Percentiles rank a stretch among this genome's conserved stretches.
Evolutionary conservation across 2,797 vertebrate species (phyloP).

Genomic region (Malurus leucopterus): DNA sequence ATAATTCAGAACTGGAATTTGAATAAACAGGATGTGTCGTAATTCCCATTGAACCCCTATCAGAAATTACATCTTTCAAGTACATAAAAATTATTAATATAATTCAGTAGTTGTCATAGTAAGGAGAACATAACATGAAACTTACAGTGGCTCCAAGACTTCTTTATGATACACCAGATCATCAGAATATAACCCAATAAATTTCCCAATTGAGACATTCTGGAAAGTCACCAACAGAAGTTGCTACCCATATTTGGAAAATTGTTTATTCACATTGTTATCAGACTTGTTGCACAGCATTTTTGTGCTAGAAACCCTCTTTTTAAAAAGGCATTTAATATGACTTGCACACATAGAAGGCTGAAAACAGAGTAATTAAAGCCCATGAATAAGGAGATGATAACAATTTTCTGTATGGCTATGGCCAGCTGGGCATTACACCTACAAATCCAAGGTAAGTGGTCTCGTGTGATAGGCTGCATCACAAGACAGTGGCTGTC

Average conservation of each 20-base stretch:
- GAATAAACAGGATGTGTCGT: neutral
- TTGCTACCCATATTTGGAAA: neutral
- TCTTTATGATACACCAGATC: neutral
- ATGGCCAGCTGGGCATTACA: neutral
- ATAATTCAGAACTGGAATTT: neutral
- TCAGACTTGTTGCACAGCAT: neutral
- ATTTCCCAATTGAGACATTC: neutral
- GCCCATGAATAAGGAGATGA: too few species aligned
- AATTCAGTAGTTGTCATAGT: neutral
- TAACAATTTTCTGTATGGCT: neutral
- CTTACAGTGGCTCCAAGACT: neutral
- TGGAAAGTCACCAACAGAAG: neutral
- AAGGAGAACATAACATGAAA: neutral
- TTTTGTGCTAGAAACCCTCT: neutral
- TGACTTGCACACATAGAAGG: neutral
- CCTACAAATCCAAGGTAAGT: neutral
- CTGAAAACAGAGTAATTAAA: neutral
- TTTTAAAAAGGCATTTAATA: neutral
- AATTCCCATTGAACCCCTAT: neutral
- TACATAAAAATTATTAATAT: neutral
- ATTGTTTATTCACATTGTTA: neutral
- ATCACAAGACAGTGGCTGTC: neutral
- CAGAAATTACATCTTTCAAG: neutral
- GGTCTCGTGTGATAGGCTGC: too few species aligned
- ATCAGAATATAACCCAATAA: neutral